Evolutionary conservation across 1,140 invertebrate species (phyloP).

Genomic region (Paraescarpia echinospica): DNA sequence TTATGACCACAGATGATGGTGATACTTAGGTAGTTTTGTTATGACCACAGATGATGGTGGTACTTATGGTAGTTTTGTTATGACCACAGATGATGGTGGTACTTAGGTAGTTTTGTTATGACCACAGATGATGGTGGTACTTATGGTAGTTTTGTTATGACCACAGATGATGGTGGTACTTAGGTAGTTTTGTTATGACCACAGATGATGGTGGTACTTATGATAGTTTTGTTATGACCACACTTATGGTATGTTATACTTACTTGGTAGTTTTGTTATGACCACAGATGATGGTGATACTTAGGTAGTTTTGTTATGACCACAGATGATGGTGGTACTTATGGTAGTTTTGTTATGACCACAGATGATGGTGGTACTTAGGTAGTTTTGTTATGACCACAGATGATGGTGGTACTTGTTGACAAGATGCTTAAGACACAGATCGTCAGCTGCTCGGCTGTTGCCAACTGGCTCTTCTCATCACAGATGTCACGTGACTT

Average conservation of each 20-base stretch:
- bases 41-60: conserved; percentile 81
- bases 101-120: not conserved
- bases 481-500: conserved; percentile 93
- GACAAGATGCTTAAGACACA: conserved; percentile 98
- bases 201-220: conserved; percentile 91
- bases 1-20: no score
- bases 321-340: conserved; percentile 89
- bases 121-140: conserved; percentile 86
- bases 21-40: not conserved
- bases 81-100: no score
- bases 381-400: conserved; percentile 20
- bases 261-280: not conserved
- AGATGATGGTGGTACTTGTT: conserved; percentile 94
- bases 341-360: conserved; percentile 57
- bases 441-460: conserved; percentile 92
- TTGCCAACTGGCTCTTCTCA: conserved; percentile 98
- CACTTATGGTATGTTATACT: no score
- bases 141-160: no score
- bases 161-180: no score
- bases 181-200: conserved; percentile 17
- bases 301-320: conserved; percentile 53
- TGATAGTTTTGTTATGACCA: no score
- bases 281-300: conserved; percentile 86
- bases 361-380: no score
- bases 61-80: no score